Base-by-base conservation (phyloP, 2,888 invertebrate species). In the Lomographa bimaculata region DNA sequence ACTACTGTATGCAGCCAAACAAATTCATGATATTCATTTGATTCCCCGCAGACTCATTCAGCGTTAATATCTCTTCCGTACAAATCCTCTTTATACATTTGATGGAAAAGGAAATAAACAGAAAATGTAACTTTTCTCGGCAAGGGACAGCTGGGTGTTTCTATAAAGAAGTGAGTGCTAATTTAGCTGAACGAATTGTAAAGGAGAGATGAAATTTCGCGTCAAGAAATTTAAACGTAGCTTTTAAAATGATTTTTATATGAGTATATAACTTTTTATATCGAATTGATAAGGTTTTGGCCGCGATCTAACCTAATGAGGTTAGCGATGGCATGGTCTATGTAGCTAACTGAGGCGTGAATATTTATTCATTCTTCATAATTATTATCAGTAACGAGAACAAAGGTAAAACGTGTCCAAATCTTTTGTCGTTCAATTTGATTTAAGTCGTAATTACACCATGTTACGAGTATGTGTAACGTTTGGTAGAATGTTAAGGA, bases 131-230 rank as follows among this genome's bases (percentile, higher is more conserved):
- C 57, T 45, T 60, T 50, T 46, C 36, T 42, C 42, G 38, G 40
- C 48, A 51, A 55, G 57, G 36, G 54, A 56, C 52, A 56, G 50
- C 53, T 50, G 47, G 45, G 42, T 46, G 46, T 51, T 49, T 61
- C 49, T 60, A 41, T 52, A 57, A 64, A 62, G 63, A 67, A 66
- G 54, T 53, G 55, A 64, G 56, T 60, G 66, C 60, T 68, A 75
- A 75, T 76, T 75, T 71, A 60, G 57, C 48, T 53, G 48, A 71
- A 64, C 51, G 56, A 61, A 66, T 68, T 64, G 54, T 60, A 55
- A 67, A 66, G 62, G 53, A 57, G 57, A 20, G n/a, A 9, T 2
- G 63, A 57, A 54, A 61, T 62, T 61, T 40, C 41, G 32, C 35
- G 18, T 18, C 27, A 23, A 29, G 7, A 16, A 36, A 41, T 25